These are phyloP conservation scores for Ispidina lecontei DNA, from an alignment of 2,797 vertebrate species.

Conservation along the genomic window DNA sequence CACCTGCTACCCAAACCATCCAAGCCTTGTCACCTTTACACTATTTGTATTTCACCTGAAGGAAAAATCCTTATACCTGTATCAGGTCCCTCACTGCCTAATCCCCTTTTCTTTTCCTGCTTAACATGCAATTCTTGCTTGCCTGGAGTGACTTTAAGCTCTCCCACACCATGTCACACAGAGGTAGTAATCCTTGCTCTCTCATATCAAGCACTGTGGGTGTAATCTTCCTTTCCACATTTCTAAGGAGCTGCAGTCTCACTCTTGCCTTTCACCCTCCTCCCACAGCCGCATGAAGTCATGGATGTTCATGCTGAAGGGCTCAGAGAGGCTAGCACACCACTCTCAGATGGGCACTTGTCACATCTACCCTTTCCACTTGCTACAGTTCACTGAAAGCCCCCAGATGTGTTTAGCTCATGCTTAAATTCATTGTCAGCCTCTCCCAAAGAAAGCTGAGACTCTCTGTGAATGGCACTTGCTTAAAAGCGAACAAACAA, in stretches of 20 bases:
- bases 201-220: not conserved
- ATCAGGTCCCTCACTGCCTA: not conserved
- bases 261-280: not conserved
- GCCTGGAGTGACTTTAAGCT: slow-evolving; percentile 12
- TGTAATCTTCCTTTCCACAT: slow-evolving; percentile 30
- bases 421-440: not conserved
- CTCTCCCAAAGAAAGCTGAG: not conserved
- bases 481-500: not conserved
- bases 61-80: not conserved
- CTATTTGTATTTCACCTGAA: not conserved
- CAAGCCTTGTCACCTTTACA: not conserved
- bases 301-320: not conserved
- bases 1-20: not conserved
- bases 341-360: rapidly evolving
- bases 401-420: not conserved
- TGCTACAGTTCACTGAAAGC: not conserved
- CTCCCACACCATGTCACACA: not conserved
- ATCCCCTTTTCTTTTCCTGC: not conserved
- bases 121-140: not conserved
- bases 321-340: not conserved
- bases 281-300: not conserved
- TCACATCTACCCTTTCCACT: not conserved
- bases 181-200: slow-evolving; percentile 13
- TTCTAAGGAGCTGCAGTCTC: not conserved
- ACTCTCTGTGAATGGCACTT: not conserved